Conservation (phyloP, 2,113 vertebrate genomes). For the Fukomys damarensis region DNA sequence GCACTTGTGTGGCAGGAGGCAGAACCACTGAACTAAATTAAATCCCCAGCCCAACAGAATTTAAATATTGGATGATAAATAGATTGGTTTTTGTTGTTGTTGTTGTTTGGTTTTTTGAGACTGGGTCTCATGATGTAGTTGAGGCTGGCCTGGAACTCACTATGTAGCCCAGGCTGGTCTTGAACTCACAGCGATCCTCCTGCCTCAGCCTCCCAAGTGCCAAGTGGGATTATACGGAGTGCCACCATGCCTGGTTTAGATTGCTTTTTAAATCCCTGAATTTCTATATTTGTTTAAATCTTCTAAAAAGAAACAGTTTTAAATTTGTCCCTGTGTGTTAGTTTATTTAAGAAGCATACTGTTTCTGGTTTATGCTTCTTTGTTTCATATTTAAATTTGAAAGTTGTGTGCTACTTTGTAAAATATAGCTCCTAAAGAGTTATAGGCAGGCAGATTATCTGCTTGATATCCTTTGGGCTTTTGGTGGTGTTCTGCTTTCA, state of each 20-base stretch:
- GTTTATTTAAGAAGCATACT: conserved; percentile 37
- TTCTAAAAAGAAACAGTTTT: conserved; percentile 50
- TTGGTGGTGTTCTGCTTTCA: conserved; percentile 6
- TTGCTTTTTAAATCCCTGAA: neutral
- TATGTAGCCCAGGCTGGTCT: too few species aligned
- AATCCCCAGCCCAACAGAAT: too few species aligned
- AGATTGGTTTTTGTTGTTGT: conserved; percentile 26
- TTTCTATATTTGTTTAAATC: conserved; percentile 36
- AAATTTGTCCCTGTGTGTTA: conserved; percentile 16
- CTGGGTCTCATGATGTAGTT: too few species aligned
- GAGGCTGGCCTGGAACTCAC: too few species aligned
- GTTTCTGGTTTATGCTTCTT: conserved; percentile 42
- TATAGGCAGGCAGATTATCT: neutral
- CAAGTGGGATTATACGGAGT: too few species aligned
- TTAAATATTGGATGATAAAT: neutral
- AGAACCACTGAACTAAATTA: too few species aligned
- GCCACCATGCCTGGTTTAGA: too few species aligned
- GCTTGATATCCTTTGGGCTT: neutral
- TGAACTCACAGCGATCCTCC: too few species aligned
- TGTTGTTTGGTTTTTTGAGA: too few species aligned
- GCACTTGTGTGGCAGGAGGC: too few species aligned
- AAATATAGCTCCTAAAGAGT: neutral
- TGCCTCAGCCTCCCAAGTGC: too few species aligned
- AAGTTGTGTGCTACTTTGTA: conserved; percentile 45
- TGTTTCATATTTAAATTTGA: conserved; percentile 44